Evolutionary conservation across 2,113 vertebrate species (phyloP).

Genomic region (Galemys pyrenaicus): DNA sequence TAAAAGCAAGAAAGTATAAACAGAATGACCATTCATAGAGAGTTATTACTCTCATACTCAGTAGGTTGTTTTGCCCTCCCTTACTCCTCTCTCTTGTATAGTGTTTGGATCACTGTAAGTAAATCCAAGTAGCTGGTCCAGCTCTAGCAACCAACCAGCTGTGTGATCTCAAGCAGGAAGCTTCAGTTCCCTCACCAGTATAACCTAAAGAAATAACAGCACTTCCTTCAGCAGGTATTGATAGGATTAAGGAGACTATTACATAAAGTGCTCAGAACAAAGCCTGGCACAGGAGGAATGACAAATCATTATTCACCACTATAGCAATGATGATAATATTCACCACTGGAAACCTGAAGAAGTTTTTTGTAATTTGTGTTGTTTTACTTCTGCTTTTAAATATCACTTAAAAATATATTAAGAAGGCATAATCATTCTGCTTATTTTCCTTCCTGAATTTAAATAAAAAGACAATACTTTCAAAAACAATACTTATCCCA

Average conservation of each 20-base stretch:
- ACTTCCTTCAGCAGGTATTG: background rate
- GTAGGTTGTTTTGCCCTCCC: background rate
- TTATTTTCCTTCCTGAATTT: conserved; percentile 36
- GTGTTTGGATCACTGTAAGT: background rate
- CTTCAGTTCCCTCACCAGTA: background rate
- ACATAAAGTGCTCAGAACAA: background rate
- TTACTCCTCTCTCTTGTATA: background rate
- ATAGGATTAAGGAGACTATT: background rate
- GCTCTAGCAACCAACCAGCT: background rate
- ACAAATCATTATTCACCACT: background rate
- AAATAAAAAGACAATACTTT: conserved; percentile 42
- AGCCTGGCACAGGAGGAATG: background rate
- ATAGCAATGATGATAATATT: background rate
- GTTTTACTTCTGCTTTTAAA: background rate
- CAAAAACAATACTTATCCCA: conserved; percentile 15
- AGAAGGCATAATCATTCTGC: conserved; percentile 9
- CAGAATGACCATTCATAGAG: background rate
- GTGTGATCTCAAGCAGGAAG: background rate
- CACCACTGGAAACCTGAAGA: background rate
- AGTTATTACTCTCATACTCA: background rate
- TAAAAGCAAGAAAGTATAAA: background rate
- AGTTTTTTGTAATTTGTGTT: background rate
- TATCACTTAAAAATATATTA: background rate
- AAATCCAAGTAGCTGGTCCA: background rate
- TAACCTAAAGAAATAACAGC: background rate